phyloP scores from a whole-genome alignment of 2,888 invertebrate species.

The Synergus japonicus region DNA sequence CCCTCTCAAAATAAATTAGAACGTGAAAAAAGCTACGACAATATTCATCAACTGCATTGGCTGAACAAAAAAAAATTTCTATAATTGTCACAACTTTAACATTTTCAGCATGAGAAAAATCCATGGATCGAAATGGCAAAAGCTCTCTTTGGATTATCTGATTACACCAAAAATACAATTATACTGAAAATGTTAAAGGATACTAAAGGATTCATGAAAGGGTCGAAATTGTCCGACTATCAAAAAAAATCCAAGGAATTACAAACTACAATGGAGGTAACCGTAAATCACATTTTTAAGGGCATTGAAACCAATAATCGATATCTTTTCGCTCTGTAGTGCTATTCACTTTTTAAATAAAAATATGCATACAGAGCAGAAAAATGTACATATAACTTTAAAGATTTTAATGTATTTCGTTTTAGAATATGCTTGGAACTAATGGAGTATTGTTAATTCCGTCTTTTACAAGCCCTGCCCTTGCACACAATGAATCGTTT shows the following conservation, averaged over 20 bases:
- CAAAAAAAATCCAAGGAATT: background rate
- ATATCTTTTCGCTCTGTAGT: too few relatives aligned
- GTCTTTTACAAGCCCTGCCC: conserved; percentile 77
- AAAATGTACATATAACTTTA: background rate
- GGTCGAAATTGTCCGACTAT: background rate
- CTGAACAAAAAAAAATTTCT: too few relatives aligned
- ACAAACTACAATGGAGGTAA: conserved; percentile 1
- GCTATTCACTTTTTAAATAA: too few relatives aligned
- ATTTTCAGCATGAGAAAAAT: conserved; percentile 66
- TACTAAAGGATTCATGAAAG: conserved; percentile 76
- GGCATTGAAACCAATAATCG: background rate
- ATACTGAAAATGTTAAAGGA: conserved; percentile 74
- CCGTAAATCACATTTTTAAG: background rate
- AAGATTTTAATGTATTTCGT: conserved; percentile 39
- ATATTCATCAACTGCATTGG: too few relatives aligned
- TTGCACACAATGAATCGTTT: conserved; percentile 79
- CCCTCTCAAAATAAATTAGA: background rate
- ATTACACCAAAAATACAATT: conserved; percentile 72
- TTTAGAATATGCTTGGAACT: conserved; percentile 81
- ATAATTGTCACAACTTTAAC: background rate
- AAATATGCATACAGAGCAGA: too few relatives aligned
- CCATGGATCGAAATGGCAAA: conserved; percentile 70
- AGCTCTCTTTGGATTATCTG: conserved; percentile 72
- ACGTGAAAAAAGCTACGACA: too few relatives aligned
- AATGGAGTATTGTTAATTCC: conserved; percentile 80